Evolutionary conservation across 2,797 vertebrate genomes (phyloP).

Genomic region (Phaenicophaeus curvirostris): DNA sequence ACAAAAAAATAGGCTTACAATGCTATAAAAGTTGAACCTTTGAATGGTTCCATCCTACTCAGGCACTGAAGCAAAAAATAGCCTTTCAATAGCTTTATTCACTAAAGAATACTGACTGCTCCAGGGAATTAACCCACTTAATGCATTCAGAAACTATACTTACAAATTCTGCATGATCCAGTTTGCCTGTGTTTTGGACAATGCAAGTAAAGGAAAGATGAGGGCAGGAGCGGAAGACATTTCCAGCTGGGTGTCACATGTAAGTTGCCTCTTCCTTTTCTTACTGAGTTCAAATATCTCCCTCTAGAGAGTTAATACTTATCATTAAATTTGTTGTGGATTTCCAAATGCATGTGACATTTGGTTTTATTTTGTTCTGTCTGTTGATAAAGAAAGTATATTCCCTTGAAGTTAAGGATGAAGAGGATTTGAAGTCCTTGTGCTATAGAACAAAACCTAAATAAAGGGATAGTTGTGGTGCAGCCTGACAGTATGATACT

Average conservation of each 20-base stretch:
- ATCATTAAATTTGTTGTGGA: constrained; percentile 34
- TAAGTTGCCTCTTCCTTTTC: neutral
- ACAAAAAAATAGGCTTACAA: constrained; percentile 56
- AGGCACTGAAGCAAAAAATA: constrained; percentile 63
- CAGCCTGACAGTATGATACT: constrained; percentile 46
- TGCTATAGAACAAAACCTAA: constrained; percentile 34
- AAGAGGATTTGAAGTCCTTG: constrained; percentile 57
- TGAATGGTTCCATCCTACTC: constrained; percentile 1
- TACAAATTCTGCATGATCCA: constrained; percentile 16
- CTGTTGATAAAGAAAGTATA: constrained; percentile 44
- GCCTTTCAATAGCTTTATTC: constrained; percentile 42
- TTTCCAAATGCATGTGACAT: constrained; percentile 30
- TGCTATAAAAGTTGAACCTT: constrained; percentile 30
- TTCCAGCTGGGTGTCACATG: neutral
- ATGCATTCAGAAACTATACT: constrained; percentile 38
- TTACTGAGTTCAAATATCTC: neutral
- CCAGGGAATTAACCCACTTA: constrained; percentile 47
- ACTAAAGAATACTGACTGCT: constrained; percentile 25
- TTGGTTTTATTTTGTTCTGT: constrained; percentile 40
- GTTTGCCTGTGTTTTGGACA: constrained; percentile 24
- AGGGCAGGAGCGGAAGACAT: neutral
- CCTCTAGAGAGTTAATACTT: neutral
- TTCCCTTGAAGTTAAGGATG: constrained; percentile 57
- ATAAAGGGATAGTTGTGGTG: constrained; percentile 5
- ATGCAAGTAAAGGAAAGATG: neutral